phyloP scores from a whole-genome alignment of 2,888 invertebrate genomes.

The Melanchra persicariae region DNA sequence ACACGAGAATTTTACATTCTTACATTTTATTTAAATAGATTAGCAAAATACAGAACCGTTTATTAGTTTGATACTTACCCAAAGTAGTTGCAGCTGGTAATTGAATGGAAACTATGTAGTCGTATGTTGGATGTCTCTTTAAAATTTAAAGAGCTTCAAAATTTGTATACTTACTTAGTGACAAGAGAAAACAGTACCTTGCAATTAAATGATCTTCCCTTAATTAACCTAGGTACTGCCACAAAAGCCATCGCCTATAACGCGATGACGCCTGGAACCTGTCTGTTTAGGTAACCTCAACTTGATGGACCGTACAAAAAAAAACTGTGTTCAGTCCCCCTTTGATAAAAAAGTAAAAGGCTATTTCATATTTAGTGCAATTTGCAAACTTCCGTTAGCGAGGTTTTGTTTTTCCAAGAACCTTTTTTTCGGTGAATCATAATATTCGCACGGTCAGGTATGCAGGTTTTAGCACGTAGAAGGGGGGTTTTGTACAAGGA shows the following conservation, averaged over 20 bases:
- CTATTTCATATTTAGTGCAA: constrained; percentile 11
- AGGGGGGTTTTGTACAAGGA: constrained; percentile 75
- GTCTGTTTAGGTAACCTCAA: background rate
- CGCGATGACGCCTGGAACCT: too few relatives aligned
- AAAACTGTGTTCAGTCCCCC: constrained; percentile 2
- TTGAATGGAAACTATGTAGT: background rate
- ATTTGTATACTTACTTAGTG: background rate
- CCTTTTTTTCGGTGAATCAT: constrained; percentile 79
- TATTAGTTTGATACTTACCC: background rate
- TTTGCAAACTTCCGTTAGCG: background rate
- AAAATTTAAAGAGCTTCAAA: background rate
- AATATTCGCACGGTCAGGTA: constrained; percentile 73
- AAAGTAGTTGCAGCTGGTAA: background rate
- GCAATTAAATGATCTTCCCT: background rate
- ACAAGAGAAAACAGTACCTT: background rate
- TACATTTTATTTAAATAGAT: too few relatives aligned
- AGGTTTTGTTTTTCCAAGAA: constrained; percentile 72
- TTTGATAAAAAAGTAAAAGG: constrained; percentile 19
- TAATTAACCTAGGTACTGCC: background rate
- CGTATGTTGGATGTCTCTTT: background rate
- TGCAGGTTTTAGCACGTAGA: constrained; percentile 68
- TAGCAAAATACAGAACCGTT: background rate
- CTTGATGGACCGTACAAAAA: background rate
- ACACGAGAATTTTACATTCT: too few relatives aligned
- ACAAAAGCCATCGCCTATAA: background rate